Conservation (phyloP, 2,113 vertebrate genomes). For the Mobula hypostoma region DNA sequence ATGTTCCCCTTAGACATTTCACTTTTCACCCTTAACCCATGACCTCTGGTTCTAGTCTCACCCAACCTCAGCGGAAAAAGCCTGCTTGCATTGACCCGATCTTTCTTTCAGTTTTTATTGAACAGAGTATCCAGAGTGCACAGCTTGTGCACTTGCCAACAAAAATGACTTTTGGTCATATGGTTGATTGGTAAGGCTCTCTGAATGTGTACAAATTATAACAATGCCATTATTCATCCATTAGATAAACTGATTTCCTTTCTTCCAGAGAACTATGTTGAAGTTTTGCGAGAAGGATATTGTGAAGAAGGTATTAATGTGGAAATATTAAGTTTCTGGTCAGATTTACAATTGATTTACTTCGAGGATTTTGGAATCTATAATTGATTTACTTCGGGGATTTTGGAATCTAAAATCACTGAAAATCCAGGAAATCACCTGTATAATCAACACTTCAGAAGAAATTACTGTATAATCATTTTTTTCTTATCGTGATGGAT, state of each 20-base stretch:
- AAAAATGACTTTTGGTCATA: neutral
- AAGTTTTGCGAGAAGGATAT: neutral
- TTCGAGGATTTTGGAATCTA: neutral
- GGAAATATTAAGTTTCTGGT: neutral
- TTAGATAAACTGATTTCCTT: neutral
- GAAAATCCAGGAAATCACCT: neutral
- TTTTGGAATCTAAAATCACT: neutral
- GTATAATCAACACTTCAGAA: neutral
- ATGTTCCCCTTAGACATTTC: no score
- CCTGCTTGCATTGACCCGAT: no score
- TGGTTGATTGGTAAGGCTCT: neutral
- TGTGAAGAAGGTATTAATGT: slow-evolving; percentile 23
- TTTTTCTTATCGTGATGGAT: neutral
- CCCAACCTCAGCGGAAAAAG: no score
- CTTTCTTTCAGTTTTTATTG: neutral
- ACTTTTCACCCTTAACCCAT: no score
- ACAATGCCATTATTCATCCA: neutral
- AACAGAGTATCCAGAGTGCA: neutral
- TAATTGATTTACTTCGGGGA: neutral
- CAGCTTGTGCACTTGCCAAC: neutral
- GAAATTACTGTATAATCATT: neutral
- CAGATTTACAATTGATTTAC: neutral
- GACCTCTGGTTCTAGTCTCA: no score
- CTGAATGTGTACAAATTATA: neutral
- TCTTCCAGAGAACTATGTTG: slow-evolving; percentile 25